phyloP scores from a whole-genome alignment of 1,140 invertebrate species.

The Cryptotermes secundus region DNA sequence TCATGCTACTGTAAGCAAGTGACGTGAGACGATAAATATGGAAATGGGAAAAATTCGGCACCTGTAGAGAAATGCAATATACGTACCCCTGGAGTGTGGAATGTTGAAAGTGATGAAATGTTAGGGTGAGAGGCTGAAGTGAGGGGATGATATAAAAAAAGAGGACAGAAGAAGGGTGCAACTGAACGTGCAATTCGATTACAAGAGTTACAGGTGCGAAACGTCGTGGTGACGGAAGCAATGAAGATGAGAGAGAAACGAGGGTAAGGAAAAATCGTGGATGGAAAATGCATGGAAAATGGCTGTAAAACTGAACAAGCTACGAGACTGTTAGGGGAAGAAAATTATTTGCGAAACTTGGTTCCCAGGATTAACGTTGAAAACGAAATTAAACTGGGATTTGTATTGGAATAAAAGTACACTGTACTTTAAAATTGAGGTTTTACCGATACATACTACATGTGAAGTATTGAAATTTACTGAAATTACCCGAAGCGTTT shows the following conservation, averaged over 20 bases:
- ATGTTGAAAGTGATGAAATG: neutral
- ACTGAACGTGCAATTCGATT: slow-evolving; percentile 3
- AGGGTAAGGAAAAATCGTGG: neutral
- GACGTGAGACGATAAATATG: too few relatives aligned
- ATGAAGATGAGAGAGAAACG: neutral
- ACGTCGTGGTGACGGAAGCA: neutral
- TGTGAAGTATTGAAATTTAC: too few relatives aligned
- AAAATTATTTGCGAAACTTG: too few relatives aligned
- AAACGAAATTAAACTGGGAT: too few relatives aligned
- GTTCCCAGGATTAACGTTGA: too few relatives aligned
- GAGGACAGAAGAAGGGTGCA: neutral
- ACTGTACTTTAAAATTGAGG: too few relatives aligned
- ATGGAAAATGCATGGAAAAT: neutral
- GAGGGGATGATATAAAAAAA: neutral
- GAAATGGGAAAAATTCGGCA: too few relatives aligned
- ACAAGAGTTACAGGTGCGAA: slow-evolving; percentile 3
- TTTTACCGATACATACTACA: too few relatives aligned
- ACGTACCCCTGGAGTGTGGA: neutral
- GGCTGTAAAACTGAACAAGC: neutral
- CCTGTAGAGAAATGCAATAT: too few relatives aligned
- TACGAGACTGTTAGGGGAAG: neutral
- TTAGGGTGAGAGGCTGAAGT: neutral
- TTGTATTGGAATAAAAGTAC: too few relatives aligned
- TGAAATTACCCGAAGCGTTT: too few relatives aligned
- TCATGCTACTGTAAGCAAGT: too few relatives aligned